Evolutionary conservation across 2,888 invertebrate species (phyloP), one percentile per base, ranked within the genome.

Genomic region (Perithous albicinctus): DNA sequence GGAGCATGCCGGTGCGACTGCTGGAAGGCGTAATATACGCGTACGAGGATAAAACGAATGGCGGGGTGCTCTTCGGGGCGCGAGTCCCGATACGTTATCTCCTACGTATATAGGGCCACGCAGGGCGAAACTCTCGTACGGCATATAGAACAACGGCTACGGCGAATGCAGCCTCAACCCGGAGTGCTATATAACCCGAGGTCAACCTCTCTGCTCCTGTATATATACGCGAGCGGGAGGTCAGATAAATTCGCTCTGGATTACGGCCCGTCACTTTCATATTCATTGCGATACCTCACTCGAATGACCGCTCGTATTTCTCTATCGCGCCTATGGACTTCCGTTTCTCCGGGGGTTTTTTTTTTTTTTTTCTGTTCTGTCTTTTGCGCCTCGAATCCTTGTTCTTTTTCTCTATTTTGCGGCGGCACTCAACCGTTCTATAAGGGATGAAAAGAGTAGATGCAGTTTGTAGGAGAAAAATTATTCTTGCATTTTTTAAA

Each of bases 251-350:
- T 91, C 88, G 83, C 85, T 87, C 85, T 48, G 90, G 90, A 91
- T 92, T 90, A 92, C 89, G 87, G 80, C 84, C 85, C 89, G 91
- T 91, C 92, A 89, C 91, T 91, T 91, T 91, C 89, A 91, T 91
- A 92, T 92, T 92, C 90, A 89, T 89, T 86, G 89, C 87, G 89
- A 91, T 90, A 88, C 88, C 88, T 91, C 90, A 90, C 88, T 86
- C 85, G 88, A 90, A 90, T 89, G 87, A 87, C 87, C 88, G 82
- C 72, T 84, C 87, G 88, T 89, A 88, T 90, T 88, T 90, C 88
- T 89, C 85, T 88, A 70, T 76, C 81, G 61, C 75, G 75, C 82
- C 75, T 64, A 70, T 72, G 48, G 75, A 82, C 78, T 76, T 82
- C 56, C 43, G 56, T 61, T 82, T 75, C 82, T 73, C 76, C 73